These are phyloP conservation scores for Isoperla grammatica DNA, from an alignment of 2,888 invertebrate genomes.

Conservation along the genomic window DNA sequence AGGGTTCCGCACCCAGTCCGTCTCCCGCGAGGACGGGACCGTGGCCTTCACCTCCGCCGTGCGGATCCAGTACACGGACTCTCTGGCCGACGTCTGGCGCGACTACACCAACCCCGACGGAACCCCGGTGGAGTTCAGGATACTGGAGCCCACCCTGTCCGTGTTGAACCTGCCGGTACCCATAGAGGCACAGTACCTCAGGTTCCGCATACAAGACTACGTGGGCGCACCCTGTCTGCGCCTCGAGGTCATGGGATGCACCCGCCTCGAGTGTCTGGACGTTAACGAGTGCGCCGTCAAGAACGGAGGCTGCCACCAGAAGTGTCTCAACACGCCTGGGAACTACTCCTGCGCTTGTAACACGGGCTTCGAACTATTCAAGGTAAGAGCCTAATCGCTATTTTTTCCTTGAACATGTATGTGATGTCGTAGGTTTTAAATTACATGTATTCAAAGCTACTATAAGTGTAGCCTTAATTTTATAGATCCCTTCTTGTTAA, in stretches of 20 bases:
- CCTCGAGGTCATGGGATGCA: constrained; percentile 89
- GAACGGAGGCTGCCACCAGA: constrained; percentile 91
- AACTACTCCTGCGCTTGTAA: constrained; percentile 84
- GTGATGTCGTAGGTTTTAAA: no score
- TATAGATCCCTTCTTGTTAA: no score
- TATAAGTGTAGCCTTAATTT: no score
- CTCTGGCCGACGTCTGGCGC: constrained; percentile 81
- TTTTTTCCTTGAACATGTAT: no score
- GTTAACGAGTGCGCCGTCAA: constrained; percentile 80
- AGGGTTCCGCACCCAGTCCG: constrained; percentile 88
- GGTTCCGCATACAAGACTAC: constrained; percentile 80
- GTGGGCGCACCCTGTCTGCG: constrained; percentile 84
- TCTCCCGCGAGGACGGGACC: constrained; percentile 72
- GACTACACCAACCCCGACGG: constrained; percentile 92
- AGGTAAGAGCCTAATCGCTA: no score
- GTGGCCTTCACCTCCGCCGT: constrained; percentile 87
- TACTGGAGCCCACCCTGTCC: constrained; percentile 83
- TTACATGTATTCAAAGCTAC: no score
- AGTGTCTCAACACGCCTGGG: constrained; percentile 86
- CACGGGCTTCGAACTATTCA: constrained; percentile 85
- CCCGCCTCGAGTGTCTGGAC: constrained; percentile 81
- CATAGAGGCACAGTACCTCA: constrained; percentile 82
- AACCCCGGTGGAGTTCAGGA: constrained; percentile 86
- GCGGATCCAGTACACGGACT: constrained; percentile 79
- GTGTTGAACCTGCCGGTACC: constrained; percentile 85